Percentiles rank a stretch among this genome's conserved stretches.
These are phyloP conservation scores for Aselliscus stoliczkanus DNA, from an alignment of 2,797 vertebrate genomes.

Conservation along the genomic window DNA sequence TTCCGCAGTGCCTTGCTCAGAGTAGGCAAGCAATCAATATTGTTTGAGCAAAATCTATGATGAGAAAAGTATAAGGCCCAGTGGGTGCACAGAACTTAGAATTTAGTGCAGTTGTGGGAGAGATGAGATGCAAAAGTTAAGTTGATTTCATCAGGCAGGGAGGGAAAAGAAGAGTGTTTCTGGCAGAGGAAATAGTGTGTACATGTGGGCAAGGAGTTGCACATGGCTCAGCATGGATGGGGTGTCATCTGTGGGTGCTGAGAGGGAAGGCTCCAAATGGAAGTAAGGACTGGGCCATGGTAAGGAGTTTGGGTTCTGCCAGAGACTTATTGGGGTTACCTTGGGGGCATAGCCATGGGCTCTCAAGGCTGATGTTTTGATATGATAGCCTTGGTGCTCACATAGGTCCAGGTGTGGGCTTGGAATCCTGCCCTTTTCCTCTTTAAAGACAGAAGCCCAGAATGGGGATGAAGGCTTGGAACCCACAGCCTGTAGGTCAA, in stretches of 20 bases:
- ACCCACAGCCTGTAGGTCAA: not conserved
- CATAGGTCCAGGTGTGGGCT: not conserved
- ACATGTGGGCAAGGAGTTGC: not conserved
- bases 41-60: not conserved
- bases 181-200: not conserved
- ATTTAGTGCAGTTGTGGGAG: not conserved
- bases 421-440: not conserved
- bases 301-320: not conserved
- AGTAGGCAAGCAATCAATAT: not conserved
- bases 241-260: not conserved
- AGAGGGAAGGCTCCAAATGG: not conserved
- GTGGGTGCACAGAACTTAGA: not conserved
- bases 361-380: not conserved
- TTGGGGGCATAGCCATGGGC: not conserved
- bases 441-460: not conserved
- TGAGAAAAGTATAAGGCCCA: not conserved
- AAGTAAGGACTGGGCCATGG: not conserved
- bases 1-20: not conserved
- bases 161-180: not conserved
- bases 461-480: not conserved
- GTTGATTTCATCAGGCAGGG: not conserved
- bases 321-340: not conserved
- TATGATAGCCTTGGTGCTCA: not conserved
- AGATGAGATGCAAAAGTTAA: not conserved
- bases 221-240: accelerated